Evolutionary conservation across 2,797 vertebrate species (phyloP).

Genomic region (Sebastes kiyomatsui): DNA sequence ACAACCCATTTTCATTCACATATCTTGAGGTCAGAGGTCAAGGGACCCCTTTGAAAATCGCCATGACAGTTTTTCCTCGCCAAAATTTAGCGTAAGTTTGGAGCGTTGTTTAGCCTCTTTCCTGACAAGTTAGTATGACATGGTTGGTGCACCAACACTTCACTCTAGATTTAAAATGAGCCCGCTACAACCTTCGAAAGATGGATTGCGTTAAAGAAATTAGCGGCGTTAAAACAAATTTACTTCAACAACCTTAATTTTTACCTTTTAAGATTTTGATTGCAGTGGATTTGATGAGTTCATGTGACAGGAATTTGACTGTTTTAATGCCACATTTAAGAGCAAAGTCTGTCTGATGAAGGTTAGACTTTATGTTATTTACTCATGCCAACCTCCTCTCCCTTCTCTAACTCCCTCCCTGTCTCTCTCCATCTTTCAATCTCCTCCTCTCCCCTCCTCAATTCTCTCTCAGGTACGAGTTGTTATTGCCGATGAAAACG

Average conservation of each 20-base stretch:
- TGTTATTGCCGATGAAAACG: constrained; percentile 88
- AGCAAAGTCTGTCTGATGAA: not conserved
- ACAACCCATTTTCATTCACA: no score
- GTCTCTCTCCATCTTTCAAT: not conserved
- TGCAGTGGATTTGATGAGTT: not conserved
- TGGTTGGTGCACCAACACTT: no score
- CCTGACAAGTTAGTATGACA: no score
- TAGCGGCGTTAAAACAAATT: no score
- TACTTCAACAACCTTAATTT: rapidly evolving
- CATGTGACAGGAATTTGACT: not conserved
- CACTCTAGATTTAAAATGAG: no score
- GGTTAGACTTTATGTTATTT: not conserved
- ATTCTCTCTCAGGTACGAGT: constrained; percentile 83
- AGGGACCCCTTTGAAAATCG: no score
- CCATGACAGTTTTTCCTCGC: no score
- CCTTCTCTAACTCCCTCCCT: not conserved
- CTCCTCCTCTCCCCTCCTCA: not conserved
- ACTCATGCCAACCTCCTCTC: not conserved
- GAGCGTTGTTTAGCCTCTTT: no score
- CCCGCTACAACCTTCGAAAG: no score
- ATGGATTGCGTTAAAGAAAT: no score
- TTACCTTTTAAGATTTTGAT: not conserved
- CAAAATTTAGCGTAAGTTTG: no score
- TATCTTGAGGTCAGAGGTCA: no score
- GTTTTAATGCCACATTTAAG: not conserved